Evolutionary conservation across 2,113 vertebrate species (phyloP).

Genomic region (Cervus canadensis): DNA sequence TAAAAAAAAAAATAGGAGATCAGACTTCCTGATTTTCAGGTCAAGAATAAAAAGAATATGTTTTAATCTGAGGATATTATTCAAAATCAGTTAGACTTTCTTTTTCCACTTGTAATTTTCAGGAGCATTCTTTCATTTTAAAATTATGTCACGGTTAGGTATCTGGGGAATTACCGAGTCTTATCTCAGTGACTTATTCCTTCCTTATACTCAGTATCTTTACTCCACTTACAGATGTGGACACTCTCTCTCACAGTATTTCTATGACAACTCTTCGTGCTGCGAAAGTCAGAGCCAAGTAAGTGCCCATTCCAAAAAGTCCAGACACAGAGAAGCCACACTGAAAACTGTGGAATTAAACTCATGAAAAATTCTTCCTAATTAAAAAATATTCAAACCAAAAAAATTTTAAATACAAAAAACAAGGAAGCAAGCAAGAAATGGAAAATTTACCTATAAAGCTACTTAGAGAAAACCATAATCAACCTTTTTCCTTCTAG

Average conservation of each 20-base stretch:
- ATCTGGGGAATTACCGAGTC: not conserved
- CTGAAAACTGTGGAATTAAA: not conserved
- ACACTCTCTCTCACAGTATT: not conserved
- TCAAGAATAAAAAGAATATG: not conserved
- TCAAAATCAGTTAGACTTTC: not conserved
- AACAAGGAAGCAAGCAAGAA: not conserved
- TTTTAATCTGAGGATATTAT: not conserved
- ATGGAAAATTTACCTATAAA: not conserved
- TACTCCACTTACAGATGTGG: not conserved
- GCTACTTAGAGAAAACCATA: not conserved
- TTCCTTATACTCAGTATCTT: not conserved
- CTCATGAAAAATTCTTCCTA: not conserved
- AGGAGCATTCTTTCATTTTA: not conserved
- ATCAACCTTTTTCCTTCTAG: not conserved
- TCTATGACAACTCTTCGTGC: not conserved
- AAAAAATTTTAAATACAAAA: not conserved
- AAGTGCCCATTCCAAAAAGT: not conserved
- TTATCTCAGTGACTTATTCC: not conserved
- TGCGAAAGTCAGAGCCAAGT: not conserved
- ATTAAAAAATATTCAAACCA: conserved; percentile 6
- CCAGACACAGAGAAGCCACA: not conserved
- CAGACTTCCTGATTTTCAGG: not conserved
- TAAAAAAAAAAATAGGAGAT: not conserved
- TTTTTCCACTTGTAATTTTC: not conserved
- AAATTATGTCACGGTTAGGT: not conserved